A percentile compares a stretch with the other conserved stretches of the same genome.
phyloP scores from a whole-genome alignment of 2,888 invertebrate species.

The Hemicrepidius hirtus region DNA sequence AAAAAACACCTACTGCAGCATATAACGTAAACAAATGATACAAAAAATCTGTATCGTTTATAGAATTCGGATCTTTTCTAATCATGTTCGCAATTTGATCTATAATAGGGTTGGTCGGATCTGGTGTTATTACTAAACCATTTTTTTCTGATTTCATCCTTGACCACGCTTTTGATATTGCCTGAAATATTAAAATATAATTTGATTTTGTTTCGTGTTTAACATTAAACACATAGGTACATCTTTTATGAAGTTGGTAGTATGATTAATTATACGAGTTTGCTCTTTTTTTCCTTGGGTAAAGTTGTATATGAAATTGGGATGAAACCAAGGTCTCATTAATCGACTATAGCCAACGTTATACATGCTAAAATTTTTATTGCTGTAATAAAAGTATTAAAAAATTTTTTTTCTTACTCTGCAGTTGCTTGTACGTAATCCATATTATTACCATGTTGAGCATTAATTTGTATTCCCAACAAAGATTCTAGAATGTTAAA shows the following conservation, averaged over 20 bases:
- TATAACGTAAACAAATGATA: conserved; percentile 62
- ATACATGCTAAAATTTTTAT: conserved; percentile 38
- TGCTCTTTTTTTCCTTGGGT: conserved; percentile 38
- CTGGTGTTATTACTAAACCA: background rate
- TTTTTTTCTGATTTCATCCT: conserved; percentile 25
- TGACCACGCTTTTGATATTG: conserved; percentile 3
- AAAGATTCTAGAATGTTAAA: conserved; percentile 35
- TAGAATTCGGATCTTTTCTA: conserved; percentile 55
- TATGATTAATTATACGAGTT: conserved; percentile 6
- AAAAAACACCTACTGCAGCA: conserved; percentile 60
- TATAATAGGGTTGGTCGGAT: conserved; percentile 51
- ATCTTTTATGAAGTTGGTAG: conserved; percentile 36
- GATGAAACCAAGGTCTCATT: conserved; percentile 50
- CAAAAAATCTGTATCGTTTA: conserved; percentile 57
- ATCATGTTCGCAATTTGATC: conserved; percentile 58
- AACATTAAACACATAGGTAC: background rate
- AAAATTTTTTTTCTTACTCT: conserved; percentile 25
- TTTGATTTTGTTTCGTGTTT: too few relatives aligned
- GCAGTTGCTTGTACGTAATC: conserved; percentile 27
- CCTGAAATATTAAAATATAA: background rate
- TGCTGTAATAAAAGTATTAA: background rate
- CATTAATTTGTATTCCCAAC: conserved; percentile 34
- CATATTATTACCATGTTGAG: conserved; percentile 34
- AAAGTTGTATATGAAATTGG: conserved; percentile 38
- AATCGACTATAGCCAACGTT: conserved; percentile 35